Evolutionary conservation across 1,140 invertebrate species (phyloP), one percentile per base, ranked within the genome.

Genomic region (Latrodectus geometricus): DNA sequence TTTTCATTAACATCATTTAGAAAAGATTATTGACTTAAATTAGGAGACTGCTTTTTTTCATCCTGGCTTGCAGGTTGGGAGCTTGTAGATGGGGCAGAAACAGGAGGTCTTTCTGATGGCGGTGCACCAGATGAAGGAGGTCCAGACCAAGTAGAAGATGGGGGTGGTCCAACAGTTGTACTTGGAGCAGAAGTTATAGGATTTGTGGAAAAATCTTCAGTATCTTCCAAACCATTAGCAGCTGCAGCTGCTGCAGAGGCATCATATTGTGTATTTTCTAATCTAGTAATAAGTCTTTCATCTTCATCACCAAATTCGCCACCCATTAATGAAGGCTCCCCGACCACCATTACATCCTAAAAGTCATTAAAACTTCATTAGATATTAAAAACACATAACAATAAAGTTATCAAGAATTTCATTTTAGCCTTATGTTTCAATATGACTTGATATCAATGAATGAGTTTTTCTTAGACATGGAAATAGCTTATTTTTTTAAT

Each of bases 301-400:
- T 99, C 98, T 91, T 99, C 98, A 90, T 99, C 98, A 61, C 98
- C 98, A 91, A 99, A 99, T 91, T 99, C 98, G 73, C 98, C 98
- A 70, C 98, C 98, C 98, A 99, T 99, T 82, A 99, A 93, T 8
- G 98, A 99, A 70, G 98, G 98, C 91, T 99, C 98, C 89, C 98
- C 98, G 17, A 99, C 98, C 52, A 99, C 97, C 98, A 99, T 99
- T 88, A 99, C 98, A 92, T 99, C 98, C 95, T 98, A 61, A n/a
- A 81, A 87, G 65, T n/a, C 20, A 65, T 77, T 35, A 49, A 83
- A 65, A 54, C 21, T 66, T 79, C 20, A 66, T 79, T 17, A n/a
- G 15, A 14, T 50, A 65, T 66, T 48, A 79, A 35, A 23, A 23
- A 17, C 21, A 23, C 35, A 66, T 4, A 66, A 65, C 7, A 8